Percentiles rank a stretch among this genome's conserved stretches.
Evolutionary conservation across 2,797 vertebrate species (phyloP).

Genomic region (Erpetoichthys calabaricus): DNA sequence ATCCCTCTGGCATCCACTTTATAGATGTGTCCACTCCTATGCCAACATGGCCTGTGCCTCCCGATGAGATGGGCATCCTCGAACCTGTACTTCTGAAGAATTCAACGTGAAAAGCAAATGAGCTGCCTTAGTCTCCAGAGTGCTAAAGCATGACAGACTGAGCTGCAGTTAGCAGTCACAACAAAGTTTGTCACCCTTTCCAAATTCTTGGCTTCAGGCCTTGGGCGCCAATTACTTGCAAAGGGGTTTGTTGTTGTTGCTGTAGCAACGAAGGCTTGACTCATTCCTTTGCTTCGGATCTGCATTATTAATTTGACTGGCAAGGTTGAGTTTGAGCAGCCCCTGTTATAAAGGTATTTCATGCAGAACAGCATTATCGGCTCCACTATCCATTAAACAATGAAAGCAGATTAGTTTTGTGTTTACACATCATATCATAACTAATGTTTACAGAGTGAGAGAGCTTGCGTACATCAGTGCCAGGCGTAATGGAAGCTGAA

Average conservation of each 20-base stretch:
- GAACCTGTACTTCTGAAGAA: slow-evolving; percentile 13
- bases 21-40: slow-evolving; percentile 19
- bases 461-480: no score
- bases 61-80: slow-evolving; percentile 49
- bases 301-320: slow-evolving; percentile 7
- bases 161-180: background rate
- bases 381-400: no score
- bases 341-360: no score
- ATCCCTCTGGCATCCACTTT: slow-evolving; percentile 23
- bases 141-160: background rate
- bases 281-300: slow-evolving; percentile 7
- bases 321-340: no score
- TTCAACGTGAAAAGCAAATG: background rate
- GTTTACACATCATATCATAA: no score
- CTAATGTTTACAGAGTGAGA: no score
- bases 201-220: background rate
- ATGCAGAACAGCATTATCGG: no score
- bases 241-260: slow-evolving; percentile 12
- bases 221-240: background rate
- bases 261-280: slow-evolving; percentile 8
- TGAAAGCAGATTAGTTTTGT: no score
- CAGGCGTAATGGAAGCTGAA: no score
- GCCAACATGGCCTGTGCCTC: slow-evolving; percentile 35
- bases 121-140: background rate
- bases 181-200: slow-evolving; percentile 4